These are phyloP conservation scores for Toxotes jaculatrix DNA, from an alignment of 2,113 vertebrate genomes.

Conservation along the genomic window DNA sequence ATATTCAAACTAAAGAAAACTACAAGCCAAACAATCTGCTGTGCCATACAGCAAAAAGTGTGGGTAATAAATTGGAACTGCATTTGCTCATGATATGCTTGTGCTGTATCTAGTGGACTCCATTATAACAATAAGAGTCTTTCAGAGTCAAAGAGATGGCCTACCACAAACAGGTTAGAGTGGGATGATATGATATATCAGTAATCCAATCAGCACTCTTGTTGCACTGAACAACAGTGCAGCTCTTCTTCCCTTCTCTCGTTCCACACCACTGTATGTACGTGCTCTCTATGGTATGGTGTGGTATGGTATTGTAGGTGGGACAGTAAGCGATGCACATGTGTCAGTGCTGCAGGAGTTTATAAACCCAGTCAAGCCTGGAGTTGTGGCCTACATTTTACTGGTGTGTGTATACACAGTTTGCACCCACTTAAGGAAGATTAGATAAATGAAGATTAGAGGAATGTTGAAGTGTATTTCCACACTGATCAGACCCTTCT, in stretches of 20 bases:
- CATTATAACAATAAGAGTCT: conserved; percentile 15
- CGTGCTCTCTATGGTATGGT: not conserved
- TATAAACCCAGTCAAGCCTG: conserved; percentile 1
- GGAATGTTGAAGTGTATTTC: not conserved
- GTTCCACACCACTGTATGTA: not conserved
- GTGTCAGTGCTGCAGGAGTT: not conserved
- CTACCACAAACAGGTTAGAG: conserved; percentile 48
- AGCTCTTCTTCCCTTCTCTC: conserved; percentile 2
- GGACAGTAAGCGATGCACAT: not conserved
- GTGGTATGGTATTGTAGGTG: not conserved
- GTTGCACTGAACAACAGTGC: conserved; percentile 1
- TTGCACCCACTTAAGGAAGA: not conserved
- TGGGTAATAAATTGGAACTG: conserved; percentile 14
- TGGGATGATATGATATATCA: conserved; percentile 35
- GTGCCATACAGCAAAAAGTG: not conserved
- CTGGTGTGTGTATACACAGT: not conserved
- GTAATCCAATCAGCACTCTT: conserved; percentile 47
- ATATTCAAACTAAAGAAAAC: conserved; percentile 24
- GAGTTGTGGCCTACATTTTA: not conserved
- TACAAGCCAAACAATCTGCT: not conserved
- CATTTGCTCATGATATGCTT: conserved; percentile 19
- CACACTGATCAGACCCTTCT: not conserved
- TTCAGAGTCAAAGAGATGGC: conserved; percentile 32
- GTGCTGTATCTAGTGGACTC: conserved; percentile 29
- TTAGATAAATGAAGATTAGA: not conserved